These are phyloP conservation scores for Rhinogobius similis DNA, from an alignment of 2,113 vertebrate genomes.

Conservation along the genomic window DNA sequence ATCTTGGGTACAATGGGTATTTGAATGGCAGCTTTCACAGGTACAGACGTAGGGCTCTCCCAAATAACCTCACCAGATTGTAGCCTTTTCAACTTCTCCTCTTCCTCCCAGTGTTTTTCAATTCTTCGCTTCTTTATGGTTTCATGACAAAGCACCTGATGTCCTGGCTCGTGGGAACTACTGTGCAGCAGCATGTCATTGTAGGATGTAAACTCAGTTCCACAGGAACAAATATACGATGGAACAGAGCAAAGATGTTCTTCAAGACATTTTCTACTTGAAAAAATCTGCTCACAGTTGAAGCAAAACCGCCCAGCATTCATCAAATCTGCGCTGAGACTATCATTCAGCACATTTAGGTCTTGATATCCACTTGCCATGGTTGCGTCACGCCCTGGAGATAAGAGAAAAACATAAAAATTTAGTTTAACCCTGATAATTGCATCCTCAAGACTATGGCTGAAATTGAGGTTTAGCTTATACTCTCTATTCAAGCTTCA, in stretches of 20 bases:
- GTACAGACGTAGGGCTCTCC: conserved; percentile 29
- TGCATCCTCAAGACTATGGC: not conserved
- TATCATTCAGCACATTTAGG: conserved; percentile 13
- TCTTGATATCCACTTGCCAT: conserved; percentile 39
- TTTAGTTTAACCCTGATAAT: no score
- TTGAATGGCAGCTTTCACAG: not conserved
- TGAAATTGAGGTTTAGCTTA: not conserved
- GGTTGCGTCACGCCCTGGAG: not conserved
- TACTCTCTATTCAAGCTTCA: not conserved
- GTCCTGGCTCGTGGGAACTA: conserved; percentile 60
- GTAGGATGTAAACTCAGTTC: conserved; percentile 66
- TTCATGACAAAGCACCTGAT: conserved; percentile 58
- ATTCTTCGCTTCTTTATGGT: conserved; percentile 61
- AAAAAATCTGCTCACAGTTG: conserved; percentile 69
- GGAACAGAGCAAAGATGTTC: conserved; percentile 61
- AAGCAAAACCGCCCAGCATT: conserved; percentile 58
- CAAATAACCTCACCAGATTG: conserved; percentile 51
- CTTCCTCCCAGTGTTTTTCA: conserved; percentile 47
- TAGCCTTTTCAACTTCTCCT: conserved; percentile 53
- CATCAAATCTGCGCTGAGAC: conserved; percentile 23
- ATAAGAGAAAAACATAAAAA: not conserved
- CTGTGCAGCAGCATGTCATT: conserved; percentile 63
- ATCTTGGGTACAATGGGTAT: not conserved
- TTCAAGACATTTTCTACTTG: conserved; percentile 53
- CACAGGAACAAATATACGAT: conserved; percentile 73